Evolutionary conservation across 2,888 invertebrate genomes (phyloP).

Genomic region (Trypoxylon attenuatum): DNA sequence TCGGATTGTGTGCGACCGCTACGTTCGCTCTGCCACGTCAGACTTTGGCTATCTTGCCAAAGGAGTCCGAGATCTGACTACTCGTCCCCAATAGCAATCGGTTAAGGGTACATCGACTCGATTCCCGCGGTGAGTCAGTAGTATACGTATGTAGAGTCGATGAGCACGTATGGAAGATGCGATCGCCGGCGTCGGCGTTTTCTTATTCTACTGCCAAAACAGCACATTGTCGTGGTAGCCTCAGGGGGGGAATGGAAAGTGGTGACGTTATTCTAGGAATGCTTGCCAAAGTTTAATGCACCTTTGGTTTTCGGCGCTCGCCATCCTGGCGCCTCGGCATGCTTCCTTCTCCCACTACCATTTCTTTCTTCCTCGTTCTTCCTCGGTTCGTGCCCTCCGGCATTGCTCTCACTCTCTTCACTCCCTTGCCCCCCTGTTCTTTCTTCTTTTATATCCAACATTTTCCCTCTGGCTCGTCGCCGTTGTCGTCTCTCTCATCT

Average conservation of each 20-base stretch:
- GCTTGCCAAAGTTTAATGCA: slow-evolving; percentile 66
- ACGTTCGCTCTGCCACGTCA: too few relatives aligned
- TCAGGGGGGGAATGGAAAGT: slow-evolving; percentile 13
- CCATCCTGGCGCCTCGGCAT: slow-evolving; percentile 65
- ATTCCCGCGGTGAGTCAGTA: too few relatives aligned
- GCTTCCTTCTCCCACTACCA: slow-evolving; percentile 13
- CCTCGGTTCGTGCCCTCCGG: neutral
- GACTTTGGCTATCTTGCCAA: too few relatives aligned
- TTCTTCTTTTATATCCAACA: slow-evolving; percentile 34
- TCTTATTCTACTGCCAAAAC: too few relatives aligned
- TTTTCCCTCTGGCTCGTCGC: slow-evolving; percentile 19
- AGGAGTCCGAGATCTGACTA: too few relatives aligned
- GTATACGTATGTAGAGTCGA: too few relatives aligned
- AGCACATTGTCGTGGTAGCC: neutral
- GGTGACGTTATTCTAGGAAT: slow-evolving; percentile 45
- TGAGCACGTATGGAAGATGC: too few relatives aligned
- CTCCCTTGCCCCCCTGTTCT: slow-evolving; percentile 7
- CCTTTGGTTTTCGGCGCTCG: slow-evolving; percentile 62
- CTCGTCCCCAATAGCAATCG: too few relatives aligned
- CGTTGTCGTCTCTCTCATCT: slow-evolving; percentile 25
- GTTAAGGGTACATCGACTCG: too few relatives aligned
- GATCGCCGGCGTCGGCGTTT: too few relatives aligned
- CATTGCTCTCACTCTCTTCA: neutral
- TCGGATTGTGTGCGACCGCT: too few relatives aligned
- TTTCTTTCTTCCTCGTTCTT: slow-evolving; percentile 1